phyloP scores from a whole-genome alignment of 1,140 invertebrate genomes.

The Zelostemma sp. region DNA sequence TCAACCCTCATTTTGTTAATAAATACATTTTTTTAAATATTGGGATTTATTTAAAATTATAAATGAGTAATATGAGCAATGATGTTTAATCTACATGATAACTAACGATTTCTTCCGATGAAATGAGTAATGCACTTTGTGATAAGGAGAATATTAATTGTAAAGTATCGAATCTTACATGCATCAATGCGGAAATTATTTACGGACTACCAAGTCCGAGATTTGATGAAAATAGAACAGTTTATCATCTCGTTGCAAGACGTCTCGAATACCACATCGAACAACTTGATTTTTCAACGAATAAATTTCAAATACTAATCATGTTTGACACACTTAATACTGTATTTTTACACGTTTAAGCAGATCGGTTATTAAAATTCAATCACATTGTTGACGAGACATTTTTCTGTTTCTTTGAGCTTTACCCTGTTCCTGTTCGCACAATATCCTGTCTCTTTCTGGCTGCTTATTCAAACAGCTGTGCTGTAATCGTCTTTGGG shows the following conservation, averaged over 20 bases:
- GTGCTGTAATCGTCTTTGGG: constrained; percentile 33
- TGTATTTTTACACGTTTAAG: constrained; percentile 1
- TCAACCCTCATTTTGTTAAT: no score
- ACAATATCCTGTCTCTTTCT: constrained; percentile 14
- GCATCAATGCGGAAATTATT: background rate
- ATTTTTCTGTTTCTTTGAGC: constrained; percentile 14
- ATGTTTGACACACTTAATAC: background rate
- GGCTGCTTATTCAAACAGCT: constrained; percentile 28
- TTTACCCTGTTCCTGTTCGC: constrained; percentile 2
- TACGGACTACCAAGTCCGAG: background rate
- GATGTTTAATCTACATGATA: no score
- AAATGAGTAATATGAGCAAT: no score
- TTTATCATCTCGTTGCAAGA: constrained; percentile 17
- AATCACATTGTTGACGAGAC: constrained; percentile 25
- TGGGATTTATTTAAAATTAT: no score
- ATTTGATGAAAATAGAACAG: background rate
- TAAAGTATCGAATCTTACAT: background rate
- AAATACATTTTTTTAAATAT: no score
- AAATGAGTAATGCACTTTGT: no score
- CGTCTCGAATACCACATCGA: constrained; percentile 11
- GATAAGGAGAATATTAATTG: no score
- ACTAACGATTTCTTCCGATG: no score
- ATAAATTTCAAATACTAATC: background rate
- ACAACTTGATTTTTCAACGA: background rate
- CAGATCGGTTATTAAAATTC: background rate